Percentiles rank a stretch among this genome's conserved stretches.
phyloP scores from a whole-genome alignment of 2,888 invertebrate genomes.

The Spodoptera picta region DNA sequence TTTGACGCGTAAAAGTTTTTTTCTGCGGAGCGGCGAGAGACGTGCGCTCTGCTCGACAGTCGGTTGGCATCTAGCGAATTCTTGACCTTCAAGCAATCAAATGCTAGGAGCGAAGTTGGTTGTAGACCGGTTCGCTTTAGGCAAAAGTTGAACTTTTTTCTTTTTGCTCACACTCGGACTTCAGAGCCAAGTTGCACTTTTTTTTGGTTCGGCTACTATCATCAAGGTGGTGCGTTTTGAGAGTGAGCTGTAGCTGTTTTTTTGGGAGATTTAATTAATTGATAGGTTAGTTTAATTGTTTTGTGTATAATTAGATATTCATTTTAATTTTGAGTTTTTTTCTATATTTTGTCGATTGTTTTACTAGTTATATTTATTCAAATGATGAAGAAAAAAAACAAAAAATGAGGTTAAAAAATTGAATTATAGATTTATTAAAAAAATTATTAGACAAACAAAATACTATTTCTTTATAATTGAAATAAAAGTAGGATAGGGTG shows the following conservation, averaged over 20 bases:
- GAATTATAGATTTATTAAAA: too few relatives aligned
- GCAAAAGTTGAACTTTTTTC: conserved; percentile 79
- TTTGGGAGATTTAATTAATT: neutral
- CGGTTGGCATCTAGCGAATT: conserved; percentile 69
- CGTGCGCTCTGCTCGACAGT: conserved; percentile 61
- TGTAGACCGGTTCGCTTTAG: conserved; percentile 82
- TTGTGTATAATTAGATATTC: too few relatives aligned
- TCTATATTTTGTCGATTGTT: too few relatives aligned
- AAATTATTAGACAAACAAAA: too few relatives aligned
- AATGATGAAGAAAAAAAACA: too few relatives aligned
- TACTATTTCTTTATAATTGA: too few relatives aligned
- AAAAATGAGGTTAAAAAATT: too few relatives aligned
- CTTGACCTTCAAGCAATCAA: conserved; percentile 83
- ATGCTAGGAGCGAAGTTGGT: conserved; percentile 79
- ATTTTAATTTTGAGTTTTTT: too few relatives aligned
- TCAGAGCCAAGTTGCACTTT: conserved; percentile 50
- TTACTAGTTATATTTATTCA: too few relatives aligned
- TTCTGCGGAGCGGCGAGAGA: conserved; percentile 43
- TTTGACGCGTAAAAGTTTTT: conserved; percentile 71
- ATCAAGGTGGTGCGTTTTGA: conserved; percentile 26
- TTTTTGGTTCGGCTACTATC: conserved; percentile 42
- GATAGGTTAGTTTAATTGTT: too few relatives aligned
- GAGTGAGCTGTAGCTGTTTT: conserved; percentile 7
- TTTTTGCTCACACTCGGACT: conserved; percentile 65
- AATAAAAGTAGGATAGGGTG: too few relatives aligned